Conservation (phyloP, 2,888 invertebrate species). For the Norana najaformis region DNA sequence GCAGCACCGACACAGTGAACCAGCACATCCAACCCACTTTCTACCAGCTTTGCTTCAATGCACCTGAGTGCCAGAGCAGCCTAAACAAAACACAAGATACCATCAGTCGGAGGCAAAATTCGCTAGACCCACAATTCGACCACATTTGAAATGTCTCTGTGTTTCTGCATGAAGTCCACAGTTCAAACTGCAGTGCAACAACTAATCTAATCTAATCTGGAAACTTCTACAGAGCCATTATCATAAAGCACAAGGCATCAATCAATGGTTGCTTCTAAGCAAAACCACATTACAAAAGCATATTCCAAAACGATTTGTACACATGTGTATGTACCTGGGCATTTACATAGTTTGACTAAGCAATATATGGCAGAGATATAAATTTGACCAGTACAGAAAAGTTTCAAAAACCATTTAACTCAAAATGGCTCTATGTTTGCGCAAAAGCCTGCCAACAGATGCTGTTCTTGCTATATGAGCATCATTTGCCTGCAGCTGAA, state of each 20-base stretch:
- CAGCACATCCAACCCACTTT: constrained; percentile 45
- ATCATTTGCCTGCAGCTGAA: background rate
- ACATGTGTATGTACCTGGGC: too few species aligned
- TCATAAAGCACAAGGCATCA: too few species aligned
- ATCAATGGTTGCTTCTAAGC: background rate
- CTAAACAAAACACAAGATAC: constrained; percentile 42
- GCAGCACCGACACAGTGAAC: constrained; percentile 59
- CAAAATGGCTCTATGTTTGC: too few species aligned
- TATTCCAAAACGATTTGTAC: background rate
- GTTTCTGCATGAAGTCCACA: background rate
- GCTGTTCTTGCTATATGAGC: too few species aligned
- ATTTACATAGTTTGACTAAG: too few species aligned
- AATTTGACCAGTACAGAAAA: background rate
- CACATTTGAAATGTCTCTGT: background rate
- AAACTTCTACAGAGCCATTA: background rate
- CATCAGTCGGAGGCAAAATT: background rate
- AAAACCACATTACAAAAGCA: background rate
- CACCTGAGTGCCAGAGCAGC: constrained; percentile 50
- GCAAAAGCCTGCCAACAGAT: background rate
- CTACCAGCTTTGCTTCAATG: constrained; percentile 45
- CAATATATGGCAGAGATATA: background rate
- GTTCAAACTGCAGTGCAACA: background rate
- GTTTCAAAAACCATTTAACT: background rate
- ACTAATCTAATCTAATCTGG: background rate
- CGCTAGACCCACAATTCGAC: background rate